Conservation (phyloP, 2,888 invertebrate genomes). For the Andricus quercusramuli region DNA sequence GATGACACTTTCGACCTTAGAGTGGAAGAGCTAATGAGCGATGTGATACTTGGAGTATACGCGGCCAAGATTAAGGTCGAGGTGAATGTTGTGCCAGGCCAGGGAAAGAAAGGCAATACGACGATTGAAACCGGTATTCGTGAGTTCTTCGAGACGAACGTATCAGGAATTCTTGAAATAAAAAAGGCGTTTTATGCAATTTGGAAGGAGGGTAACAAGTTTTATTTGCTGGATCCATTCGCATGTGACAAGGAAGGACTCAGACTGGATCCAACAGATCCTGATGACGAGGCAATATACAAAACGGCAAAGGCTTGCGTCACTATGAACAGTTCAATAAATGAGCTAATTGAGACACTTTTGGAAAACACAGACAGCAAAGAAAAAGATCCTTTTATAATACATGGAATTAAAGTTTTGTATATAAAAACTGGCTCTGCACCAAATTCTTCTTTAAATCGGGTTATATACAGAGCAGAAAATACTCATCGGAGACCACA, state of each 20-base stretch:
- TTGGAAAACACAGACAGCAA: constrained; percentile 69
- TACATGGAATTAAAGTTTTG: constrained; percentile 69
- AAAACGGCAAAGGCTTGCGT: constrained; percentile 63
- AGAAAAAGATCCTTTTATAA: constrained; percentile 69
- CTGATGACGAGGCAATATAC: constrained; percentile 57
- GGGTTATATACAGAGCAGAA: constrained; percentile 70
- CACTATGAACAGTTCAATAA: constrained; percentile 72
- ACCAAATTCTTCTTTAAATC: constrained; percentile 60
- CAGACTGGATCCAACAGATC: constrained; percentile 59
- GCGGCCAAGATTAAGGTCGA: constrained; percentile 70
- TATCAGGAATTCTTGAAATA: constrained; percentile 68
- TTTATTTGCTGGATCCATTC: constrained; percentile 73
- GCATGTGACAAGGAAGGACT: constrained; percentile 72
- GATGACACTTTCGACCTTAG: constrained; percentile 65
- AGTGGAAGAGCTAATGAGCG: constrained; percentile 68
- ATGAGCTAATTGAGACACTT: constrained; percentile 68
- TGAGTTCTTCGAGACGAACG: constrained; percentile 64
- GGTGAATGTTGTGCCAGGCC: constrained; percentile 68
- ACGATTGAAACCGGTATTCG: constrained; percentile 64
- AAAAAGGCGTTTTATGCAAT: constrained; percentile 70
- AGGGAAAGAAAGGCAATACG: constrained; percentile 64
- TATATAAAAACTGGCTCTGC: constrained; percentile 69
- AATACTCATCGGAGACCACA: constrained; percentile 68
- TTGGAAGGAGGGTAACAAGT: constrained; percentile 72
- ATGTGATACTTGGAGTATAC: constrained; percentile 72